Conservation (phyloP, 1,140 invertebrate species). For the Sycophila sp. region DNA sequence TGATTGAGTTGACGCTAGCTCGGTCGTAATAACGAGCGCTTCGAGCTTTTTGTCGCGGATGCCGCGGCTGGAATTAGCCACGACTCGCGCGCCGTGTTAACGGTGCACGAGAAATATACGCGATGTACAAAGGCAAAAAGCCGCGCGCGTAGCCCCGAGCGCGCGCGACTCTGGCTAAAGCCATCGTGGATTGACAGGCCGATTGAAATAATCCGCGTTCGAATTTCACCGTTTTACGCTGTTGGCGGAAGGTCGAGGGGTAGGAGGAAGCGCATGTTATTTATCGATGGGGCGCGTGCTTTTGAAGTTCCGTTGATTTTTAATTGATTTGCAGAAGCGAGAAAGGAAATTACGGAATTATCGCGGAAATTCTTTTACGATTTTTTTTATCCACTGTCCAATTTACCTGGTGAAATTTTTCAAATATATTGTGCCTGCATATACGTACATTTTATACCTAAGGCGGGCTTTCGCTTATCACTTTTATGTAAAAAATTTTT, state of each 20-base stretch:
- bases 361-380: no score
- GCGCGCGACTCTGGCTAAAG: background rate
- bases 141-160: background rate
- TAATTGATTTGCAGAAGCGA: background rate
- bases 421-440: no score
- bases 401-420: no score
- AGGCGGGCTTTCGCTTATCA: no score
- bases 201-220: constrained; percentile 21
- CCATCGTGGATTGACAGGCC: constrained; percentile 12
- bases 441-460: no score
- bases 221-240: constrained; percentile 15
- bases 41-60: constrained; percentile 42
- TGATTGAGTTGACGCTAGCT: constrained; percentile 50
- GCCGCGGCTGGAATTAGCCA: constrained; percentile 16
- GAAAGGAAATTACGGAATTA: no score
- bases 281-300: background rate
- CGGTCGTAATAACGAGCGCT: constrained; percentile 55
- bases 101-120: constrained; percentile 30
- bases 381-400: no score
- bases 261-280: no score
- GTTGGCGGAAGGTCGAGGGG: background rate
- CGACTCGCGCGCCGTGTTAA: constrained; percentile 36
- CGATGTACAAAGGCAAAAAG: constrained; percentile 13
- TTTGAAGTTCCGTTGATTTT: background rate
- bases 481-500: no score